phyloP scores from a whole-genome alignment of 2,113 vertebrate species.

The Esox niger region DNA sequence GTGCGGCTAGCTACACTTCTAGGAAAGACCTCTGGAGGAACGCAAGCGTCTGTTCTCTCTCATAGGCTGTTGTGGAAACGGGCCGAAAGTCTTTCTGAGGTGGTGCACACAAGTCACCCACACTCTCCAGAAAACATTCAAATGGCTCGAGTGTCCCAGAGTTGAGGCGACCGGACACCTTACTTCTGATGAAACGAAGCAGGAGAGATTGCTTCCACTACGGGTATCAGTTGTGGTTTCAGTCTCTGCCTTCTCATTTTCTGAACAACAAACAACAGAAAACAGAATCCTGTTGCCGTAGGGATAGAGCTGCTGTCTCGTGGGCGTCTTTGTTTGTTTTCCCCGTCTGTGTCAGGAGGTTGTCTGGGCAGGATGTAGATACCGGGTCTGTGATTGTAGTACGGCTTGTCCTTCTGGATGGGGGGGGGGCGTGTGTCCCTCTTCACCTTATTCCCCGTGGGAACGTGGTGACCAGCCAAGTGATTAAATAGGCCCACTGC shows the following conservation, averaged over 20 bases:
- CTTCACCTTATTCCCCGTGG: too few species aligned
- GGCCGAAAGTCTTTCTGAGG: neutral
- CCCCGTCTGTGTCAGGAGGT: constrained; percentile 27
- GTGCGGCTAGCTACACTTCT: neutral
- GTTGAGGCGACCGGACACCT: neutral
- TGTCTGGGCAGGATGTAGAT: constrained; percentile 26
- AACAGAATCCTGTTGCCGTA: constrained; percentile 59
- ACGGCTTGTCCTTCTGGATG: too few species aligned
- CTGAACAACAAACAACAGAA: constrained; percentile 61
- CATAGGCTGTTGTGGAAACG: neutral
- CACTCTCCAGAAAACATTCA: neutral
- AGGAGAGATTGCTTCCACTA: neutral
- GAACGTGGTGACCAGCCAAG: too few species aligned
- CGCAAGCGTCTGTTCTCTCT: neutral
- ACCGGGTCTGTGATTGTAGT: neutral
- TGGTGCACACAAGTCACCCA: neutral
- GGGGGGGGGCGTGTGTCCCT: too few species aligned
- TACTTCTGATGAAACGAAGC: neutral
- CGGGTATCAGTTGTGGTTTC: constrained; percentile 12
- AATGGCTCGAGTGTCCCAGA: neutral
- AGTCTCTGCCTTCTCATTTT: constrained; percentile 57
- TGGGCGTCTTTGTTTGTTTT: constrained; percentile 46
- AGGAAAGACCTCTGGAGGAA: neutral
- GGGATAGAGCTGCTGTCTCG: constrained; percentile 37
- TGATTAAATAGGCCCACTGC: too few species aligned